phyloP scores from a whole-genome alignment of 2,888 invertebrate species.

The Xiphydria camelus region DNA sequence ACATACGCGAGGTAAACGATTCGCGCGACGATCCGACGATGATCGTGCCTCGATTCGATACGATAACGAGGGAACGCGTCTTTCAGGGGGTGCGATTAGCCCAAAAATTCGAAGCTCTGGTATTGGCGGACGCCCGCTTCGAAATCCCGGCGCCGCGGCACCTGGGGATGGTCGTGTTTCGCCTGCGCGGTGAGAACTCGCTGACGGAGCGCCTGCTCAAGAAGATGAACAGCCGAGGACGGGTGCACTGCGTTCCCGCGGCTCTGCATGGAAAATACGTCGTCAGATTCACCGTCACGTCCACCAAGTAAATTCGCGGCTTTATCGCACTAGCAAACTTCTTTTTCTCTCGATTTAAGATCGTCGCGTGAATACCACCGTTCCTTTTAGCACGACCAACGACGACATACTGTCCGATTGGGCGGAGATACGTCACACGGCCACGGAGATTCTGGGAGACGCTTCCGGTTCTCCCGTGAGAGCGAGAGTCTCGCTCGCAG shows the following conservation, averaged over 20 bases:
- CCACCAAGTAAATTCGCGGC: slow-evolving; percentile 62
- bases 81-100: slow-evolving; percentile 84
- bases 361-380: slow-evolving; percentile 1
- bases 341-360: not conserved
- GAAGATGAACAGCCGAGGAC: slow-evolving; percentile 82
- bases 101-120: slow-evolving; percentile 85
- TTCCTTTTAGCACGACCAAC: slow-evolving; percentile 65
- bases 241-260: slow-evolving; percentile 93
- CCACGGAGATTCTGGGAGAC: slow-evolving; percentile 69
- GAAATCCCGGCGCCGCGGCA: slow-evolving; percentile 87
- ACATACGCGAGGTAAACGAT: slow-evolving; percentile 83
- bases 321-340: not conserved
- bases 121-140: slow-evolving; percentile 81
- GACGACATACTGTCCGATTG: slow-evolving; percentile 84
- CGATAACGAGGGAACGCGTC: too few relatives aligned
- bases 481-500: slow-evolving; percentile 75
- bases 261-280: slow-evolving; percentile 88
- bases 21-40: too few relatives aligned
- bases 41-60: too few relatives aligned
- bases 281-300: slow-evolving; percentile 92
- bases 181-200: slow-evolving; percentile 82
- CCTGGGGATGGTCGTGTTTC: slow-evolving; percentile 88
- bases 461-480: slow-evolving; percentile 61
- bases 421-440: slow-evolving; percentile 78
- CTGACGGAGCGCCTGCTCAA: slow-evolving; percentile 88